Percentiles rank a stretch among this genome's conserved stretches.
Conservation (phyloP, 2,797 vertebrate species). For the Xyrichtys novacula region DNA sequence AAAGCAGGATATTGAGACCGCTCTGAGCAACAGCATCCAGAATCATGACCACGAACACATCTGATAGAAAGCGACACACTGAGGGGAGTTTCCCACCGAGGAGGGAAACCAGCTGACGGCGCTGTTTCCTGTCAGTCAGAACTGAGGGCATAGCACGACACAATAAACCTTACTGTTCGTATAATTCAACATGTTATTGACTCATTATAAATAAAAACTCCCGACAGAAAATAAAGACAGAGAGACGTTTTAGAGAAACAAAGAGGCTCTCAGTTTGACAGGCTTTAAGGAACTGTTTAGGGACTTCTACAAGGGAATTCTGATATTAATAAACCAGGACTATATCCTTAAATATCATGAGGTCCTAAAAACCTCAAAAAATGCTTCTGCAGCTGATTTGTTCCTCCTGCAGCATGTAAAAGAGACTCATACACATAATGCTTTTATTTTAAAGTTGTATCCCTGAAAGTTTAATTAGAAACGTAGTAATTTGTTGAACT, state of each 20-base stretch:
- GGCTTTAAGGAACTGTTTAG: not conserved
- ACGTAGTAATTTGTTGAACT: too few relatives aligned
- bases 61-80: not conserved
- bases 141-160: not conserved
- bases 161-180: not conserved
- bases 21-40: not conserved
- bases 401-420: too few relatives aligned
- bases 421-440: too few relatives aligned
- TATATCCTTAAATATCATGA: not conserved
- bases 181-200: not conserved
- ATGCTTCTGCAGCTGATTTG: too few relatives aligned
- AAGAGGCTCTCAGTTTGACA: not conserved
- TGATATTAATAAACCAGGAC: not conserved
- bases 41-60: not conserved
- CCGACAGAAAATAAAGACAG: not conserved
- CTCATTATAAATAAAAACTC: not conserved
- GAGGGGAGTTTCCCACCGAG: not conserved
- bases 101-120: conserved; percentile 4
- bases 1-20: conserved; percentile 1
- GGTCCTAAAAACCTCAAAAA: too few relatives aligned
- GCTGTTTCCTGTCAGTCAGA: conserved; percentile 6
- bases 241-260: not conserved
- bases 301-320: not conserved
- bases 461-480: too few relatives aligned
- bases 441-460: too few relatives aligned